These are phyloP conservation scores for Eonycteris spelaea DNA, from an alignment of 2,113 vertebrate genomes.

Conservation along the genomic window DNA sequence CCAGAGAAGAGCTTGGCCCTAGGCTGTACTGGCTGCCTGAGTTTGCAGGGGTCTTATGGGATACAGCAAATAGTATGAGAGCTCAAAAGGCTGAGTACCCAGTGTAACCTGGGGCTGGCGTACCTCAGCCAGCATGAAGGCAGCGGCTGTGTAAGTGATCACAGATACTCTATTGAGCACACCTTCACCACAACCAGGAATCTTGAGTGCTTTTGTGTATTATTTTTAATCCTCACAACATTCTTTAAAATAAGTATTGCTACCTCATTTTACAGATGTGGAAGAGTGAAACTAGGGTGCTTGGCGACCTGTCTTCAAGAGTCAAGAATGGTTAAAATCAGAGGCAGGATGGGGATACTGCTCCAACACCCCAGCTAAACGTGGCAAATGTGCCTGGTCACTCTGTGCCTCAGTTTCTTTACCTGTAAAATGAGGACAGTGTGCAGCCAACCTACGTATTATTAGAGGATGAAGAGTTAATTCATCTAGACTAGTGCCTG, in stretches of 20 bases:
- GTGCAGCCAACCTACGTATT: not conserved
- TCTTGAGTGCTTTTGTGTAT: not conserved
- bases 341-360: not conserved
- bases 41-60: not conserved
- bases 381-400: too few relatives aligned
- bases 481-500: not conserved
- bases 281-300: not conserved
- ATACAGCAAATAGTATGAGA: not conserved
- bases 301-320: not conserved
- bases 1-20: not conserved
- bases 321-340: not conserved
- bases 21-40: not conserved
- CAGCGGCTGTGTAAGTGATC: not conserved
- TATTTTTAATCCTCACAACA: not conserved
- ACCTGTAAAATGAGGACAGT: not conserved
- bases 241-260: not conserved
- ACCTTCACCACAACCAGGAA: not conserved
- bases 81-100: accelerated
- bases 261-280: not conserved
- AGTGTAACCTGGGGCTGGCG: not conserved
- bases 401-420: not conserved
- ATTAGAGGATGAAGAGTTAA: not conserved
- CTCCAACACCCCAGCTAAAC: not conserved
- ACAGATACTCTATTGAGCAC: accelerated
- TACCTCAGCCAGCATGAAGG: not conserved